A percentile compares a stretch with the other conserved stretches of the same genome.
phyloP scores from a whole-genome alignment of 2,888 invertebrate genomes.

The Bugulina stolonifera region DNA sequence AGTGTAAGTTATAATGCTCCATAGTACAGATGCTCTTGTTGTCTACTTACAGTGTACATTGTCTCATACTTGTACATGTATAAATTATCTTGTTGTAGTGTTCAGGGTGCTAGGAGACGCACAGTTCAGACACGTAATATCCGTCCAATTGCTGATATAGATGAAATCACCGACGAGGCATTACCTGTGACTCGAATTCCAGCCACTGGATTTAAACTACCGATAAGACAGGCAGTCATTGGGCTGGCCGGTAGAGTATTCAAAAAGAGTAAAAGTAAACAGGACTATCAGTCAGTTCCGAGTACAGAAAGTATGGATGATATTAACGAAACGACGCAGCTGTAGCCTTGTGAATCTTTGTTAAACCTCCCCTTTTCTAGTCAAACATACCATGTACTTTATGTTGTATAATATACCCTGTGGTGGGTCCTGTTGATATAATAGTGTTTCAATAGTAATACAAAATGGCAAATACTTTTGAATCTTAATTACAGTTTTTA shows the following conservation, averaged over 20 bases:
- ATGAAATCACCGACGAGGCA: slow-evolving; percentile 3
- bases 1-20: too few species aligned
- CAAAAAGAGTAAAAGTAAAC: slow-evolving; percentile 21
- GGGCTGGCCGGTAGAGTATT: slow-evolving; percentile 19
- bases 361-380: too few species aligned
- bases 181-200: neutral
- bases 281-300: slow-evolving; percentile 22
- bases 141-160: slow-evolving; percentile 14
- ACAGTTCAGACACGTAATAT: neutral
- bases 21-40: too few species aligned
- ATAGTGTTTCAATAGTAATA: too few species aligned
- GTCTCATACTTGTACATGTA: too few species aligned
- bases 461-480: too few species aligned
- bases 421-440: too few species aligned
- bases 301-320: slow-evolving; percentile 19
- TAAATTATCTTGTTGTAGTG: too few species aligned
- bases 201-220: neutral
- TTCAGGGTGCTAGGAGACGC: slow-evolving; percentile 7
- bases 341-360: neutral
- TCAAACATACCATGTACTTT: too few species aligned
- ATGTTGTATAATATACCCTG: too few species aligned
- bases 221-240: slow-evolving; percentile 1
- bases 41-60: too few species aligned
- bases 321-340: slow-evolving; percentile 10
- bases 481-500: too few species aligned